Percentiles rank a stretch among this genome's conserved stretches.
Evolutionary conservation across 2,113 vertebrate species (phyloP).

Genomic region (Tautogolabrus adspersus): DNA sequence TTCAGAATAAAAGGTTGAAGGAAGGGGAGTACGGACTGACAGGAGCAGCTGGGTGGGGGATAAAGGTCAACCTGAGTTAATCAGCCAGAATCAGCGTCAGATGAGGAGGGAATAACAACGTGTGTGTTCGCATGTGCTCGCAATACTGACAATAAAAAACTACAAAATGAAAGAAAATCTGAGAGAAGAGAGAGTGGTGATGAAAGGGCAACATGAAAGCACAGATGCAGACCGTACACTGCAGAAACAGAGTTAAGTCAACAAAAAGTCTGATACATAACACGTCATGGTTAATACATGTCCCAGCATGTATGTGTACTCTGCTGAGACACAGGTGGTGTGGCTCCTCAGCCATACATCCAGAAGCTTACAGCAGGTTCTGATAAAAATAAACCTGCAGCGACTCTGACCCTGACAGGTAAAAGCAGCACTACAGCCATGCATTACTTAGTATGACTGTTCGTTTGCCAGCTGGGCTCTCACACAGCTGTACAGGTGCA

Average conservation of each 20-base stretch:
- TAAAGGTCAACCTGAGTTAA: constrained; percentile 78
- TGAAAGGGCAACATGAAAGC: constrained; percentile 26
- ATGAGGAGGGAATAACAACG: constrained; percentile 39
- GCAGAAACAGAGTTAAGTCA: constrained; percentile 45
- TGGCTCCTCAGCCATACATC: constrained; percentile 33
- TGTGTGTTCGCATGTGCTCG: constrained; percentile 10
- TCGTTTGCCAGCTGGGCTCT: constrained; percentile 30
- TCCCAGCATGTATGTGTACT: constrained; percentile 23
- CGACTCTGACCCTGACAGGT: constrained; percentile 63
- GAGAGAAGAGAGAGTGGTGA: background rate
- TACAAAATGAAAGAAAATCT: too few relatives aligned
- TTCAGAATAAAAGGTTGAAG: constrained; percentile 64
- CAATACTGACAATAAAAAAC: background rate
- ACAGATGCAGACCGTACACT: background rate
- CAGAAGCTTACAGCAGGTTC: constrained; percentile 27
- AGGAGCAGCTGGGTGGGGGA: constrained; percentile 73
- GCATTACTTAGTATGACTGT: constrained; percentile 49
- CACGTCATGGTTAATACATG: constrained; percentile 65
- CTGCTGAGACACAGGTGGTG: constrained; percentile 57
- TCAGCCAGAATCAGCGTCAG: constrained; percentile 79
- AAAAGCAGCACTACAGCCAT: constrained; percentile 55
- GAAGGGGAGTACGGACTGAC: constrained; percentile 54
- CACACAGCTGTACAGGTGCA: constrained; percentile 53
- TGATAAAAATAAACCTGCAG: constrained; percentile 64
- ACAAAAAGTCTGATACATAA: constrained; percentile 43